Percentiles rank a stretch among this genome's conserved stretches.
Conservation (phyloP, 2,888 invertebrate species). For the Tigriopus californicus region DNA sequence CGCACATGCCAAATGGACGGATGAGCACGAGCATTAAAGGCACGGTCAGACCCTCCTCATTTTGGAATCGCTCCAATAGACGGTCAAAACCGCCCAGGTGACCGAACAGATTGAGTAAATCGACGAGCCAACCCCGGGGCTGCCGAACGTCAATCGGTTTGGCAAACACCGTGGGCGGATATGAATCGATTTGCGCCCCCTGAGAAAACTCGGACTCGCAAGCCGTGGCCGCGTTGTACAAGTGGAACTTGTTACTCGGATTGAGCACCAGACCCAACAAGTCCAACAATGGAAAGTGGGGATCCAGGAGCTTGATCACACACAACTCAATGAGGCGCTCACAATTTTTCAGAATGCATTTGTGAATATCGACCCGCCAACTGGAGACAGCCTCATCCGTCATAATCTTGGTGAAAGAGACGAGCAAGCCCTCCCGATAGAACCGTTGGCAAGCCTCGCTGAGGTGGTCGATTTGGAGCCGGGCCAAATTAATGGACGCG, state of each 20-base stretch:
- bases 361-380: constrained; percentile 90
- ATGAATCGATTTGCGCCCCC: too few species aligned
- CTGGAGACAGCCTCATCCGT: constrained; percentile 94
- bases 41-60: constrained; percentile 41
- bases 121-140: constrained; percentile 86
- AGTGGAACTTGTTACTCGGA: constrained; percentile 65
- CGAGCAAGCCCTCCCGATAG: constrained; percentile 78
- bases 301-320: constrained; percentile 62
- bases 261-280: constrained; percentile 81
- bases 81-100: too few species aligned
- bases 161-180: too few species aligned
- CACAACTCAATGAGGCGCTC: constrained; percentile 77
- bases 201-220: constrained; percentile 33
- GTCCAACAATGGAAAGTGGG: constrained; percentile 80
- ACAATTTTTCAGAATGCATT: constrained; percentile 81
- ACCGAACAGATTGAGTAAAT: constrained; percentile 78
- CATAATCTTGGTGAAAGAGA: constrained; percentile 86
- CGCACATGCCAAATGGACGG: constrained; percentile 77
- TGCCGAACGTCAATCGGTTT: constrained; percentile 59
- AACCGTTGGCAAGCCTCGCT: constrained; percentile 81
- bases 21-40: constrained; percentile 60
- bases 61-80: constrained; percentile 38
- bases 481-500: constrained; percentile 68
- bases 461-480: constrained; percentile 56
- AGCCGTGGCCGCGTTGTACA: neutral